These are phyloP conservation scores for Bradypodion pumilum DNA, from an alignment of 2,797 vertebrate genomes.

Conservation along the genomic window DNA sequence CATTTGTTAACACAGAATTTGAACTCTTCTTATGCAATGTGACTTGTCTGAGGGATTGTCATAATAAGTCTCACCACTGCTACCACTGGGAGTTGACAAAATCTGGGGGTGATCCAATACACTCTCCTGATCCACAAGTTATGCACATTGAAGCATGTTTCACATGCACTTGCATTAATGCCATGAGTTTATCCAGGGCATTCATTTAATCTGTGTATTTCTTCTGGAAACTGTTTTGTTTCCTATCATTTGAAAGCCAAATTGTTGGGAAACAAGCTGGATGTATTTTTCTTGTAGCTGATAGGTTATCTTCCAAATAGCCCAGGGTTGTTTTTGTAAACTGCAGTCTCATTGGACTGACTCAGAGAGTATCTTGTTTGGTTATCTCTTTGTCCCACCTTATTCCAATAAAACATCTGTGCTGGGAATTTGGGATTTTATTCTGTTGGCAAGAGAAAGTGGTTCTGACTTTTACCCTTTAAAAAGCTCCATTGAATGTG, in stretches of 20 bases:
- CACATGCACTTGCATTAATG: constrained; percentile 61
- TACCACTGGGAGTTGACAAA: too few relatives aligned
- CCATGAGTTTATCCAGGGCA: constrained; percentile 55
- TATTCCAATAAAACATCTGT: constrained; percentile 67
- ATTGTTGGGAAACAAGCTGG: constrained; percentile 63
- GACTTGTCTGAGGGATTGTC: too few relatives aligned
- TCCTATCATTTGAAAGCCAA: constrained; percentile 59
- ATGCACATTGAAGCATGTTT: constrained; percentile 43
- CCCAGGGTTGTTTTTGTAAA: constrained; percentile 68
- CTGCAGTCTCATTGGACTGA: constrained; percentile 68
- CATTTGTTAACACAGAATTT: too few relatives aligned
- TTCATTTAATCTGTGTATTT: constrained; percentile 61
- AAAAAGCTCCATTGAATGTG: constrained; percentile 66
- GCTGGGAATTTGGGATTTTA: constrained; percentile 56
- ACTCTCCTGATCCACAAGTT: too few relatives aligned
- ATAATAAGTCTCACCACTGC: too few relatives aligned
- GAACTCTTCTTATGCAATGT: too few relatives aligned
- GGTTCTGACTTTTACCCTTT: constrained; percentile 52
- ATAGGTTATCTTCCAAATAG: constrained; percentile 75
- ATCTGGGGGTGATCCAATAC: too few relatives aligned
- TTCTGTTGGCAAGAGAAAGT: constrained; percentile 37
- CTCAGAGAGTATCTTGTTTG: constrained; percentile 71
- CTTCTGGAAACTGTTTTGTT: constrained; percentile 54
- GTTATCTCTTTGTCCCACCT: constrained; percentile 63
- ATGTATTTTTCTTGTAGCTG: constrained; percentile 60